Percentiles rank a stretch among this genome's conserved stretches.
These are phyloP conservation scores for Diuraphis noxia DNA, from an alignment of 1,140 invertebrate genomes.

Conservation along the genomic window DNA sequence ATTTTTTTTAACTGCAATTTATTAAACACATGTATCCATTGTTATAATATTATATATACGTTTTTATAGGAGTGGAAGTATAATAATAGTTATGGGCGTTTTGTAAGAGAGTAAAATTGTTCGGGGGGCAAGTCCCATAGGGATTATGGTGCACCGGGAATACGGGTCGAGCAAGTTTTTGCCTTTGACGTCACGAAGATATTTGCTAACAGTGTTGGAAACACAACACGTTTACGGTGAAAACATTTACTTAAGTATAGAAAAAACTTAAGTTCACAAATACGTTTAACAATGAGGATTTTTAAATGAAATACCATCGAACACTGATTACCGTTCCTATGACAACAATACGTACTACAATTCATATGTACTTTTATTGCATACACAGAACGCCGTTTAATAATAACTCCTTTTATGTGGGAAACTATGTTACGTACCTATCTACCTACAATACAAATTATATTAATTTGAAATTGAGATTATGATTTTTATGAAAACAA, in stretches of 20 bases:
- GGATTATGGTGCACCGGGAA: constrained; percentile 38
- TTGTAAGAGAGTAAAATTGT: constrained; percentile 46
- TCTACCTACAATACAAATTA: too few relatives aligned
- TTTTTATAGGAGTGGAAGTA: constrained; percentile 5
- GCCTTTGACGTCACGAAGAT: constrained; percentile 52
- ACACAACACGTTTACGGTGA: constrained; percentile 42
- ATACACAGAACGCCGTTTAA: constrained; percentile 49
- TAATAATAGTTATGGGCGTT: constrained; percentile 39
- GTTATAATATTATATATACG: background rate
- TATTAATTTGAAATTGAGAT: background rate
- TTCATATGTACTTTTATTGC: constrained; percentile 41
- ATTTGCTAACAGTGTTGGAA: constrained; percentile 52
- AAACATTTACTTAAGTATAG: background rate
- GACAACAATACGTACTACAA: background rate
- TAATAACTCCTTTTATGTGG: background rate
- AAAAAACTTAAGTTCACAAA: background rate
- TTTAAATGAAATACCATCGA: background rate
- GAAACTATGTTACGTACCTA: background rate
- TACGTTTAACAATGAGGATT: background rate
- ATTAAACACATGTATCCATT: background rate
- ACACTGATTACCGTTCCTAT: background rate
- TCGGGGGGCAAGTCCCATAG: constrained; percentile 41
- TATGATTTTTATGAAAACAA: background rate
- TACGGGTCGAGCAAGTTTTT: constrained; percentile 48
- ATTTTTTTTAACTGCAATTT: constrained; percentile 44